A percentile compares a stretch with the other conserved stretches of the same genome.
phyloP scores from a whole-genome alignment of 2,888 invertebrate genomes.

The Phymatocera aterrima region DNA sequence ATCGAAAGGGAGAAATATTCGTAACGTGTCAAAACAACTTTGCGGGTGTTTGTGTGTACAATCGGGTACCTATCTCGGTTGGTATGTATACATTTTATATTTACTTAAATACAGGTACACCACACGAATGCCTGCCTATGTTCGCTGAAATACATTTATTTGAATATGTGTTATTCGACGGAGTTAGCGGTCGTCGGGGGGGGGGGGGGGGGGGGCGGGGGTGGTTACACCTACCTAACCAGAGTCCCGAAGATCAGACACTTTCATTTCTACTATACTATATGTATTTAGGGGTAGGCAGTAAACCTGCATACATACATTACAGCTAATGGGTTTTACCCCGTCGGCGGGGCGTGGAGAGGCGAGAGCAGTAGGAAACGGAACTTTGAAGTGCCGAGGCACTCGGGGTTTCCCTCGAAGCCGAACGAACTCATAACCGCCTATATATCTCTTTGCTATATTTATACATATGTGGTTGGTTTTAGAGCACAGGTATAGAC shows the following conservation, averaged over 20 bases:
- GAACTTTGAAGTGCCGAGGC: constrained; percentile 51
- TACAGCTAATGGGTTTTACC: constrained; percentile 49
- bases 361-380: constrained; percentile 29
- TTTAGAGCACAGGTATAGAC: neutral
- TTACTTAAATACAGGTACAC: neutral
- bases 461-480: constrained; percentile 1
- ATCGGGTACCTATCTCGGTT: neutral
- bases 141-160: neutral
- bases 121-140: too few relatives aligned
- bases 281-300: neutral
- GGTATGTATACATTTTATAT: neutral
- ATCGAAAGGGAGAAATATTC: constrained; percentile 15
- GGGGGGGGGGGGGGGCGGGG: neutral
- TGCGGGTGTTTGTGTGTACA: neutral
- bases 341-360: too few relatives aligned
- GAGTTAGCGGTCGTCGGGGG: too few relatives aligned
- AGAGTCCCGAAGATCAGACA: neutral
- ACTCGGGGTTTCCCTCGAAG: constrained; percentile 36
- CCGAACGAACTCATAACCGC: constrained; percentile 51
- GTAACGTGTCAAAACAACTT: neutral
- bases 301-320: constrained; percentile 45
- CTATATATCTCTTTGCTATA: constrained; percentile 22
- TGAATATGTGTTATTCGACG: neutral
- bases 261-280: constrained; percentile 21
- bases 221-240: neutral